These are phyloP conservation scores for Lytechinus pictus DNA, from an alignment of 35 echinoderm and acorn worm genomes.

Conservation along the genomic window DNA sequence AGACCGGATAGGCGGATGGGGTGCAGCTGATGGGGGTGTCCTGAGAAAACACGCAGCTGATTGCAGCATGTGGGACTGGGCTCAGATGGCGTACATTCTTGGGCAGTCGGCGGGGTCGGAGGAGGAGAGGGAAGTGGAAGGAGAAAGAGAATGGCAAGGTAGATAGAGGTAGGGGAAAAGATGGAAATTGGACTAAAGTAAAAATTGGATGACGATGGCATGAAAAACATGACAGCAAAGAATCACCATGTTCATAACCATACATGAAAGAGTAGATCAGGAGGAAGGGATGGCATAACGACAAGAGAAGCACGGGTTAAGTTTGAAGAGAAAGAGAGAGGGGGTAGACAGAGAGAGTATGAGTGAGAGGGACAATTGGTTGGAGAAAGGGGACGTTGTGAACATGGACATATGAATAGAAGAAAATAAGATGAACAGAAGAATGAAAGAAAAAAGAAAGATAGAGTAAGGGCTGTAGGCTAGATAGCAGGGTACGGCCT, in stretches of 20 bases:
- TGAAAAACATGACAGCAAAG: too few relatives aligned
- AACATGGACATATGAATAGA: not conserved
- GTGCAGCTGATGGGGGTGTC: not conserved
- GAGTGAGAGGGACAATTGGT: too few relatives aligned
- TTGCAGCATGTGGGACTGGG: not conserved
- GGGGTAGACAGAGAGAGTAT: not conserved
- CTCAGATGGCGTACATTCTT: not conserved
- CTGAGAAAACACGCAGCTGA: not conserved
- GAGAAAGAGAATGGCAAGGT: not conserved
- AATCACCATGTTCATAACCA: too few relatives aligned
- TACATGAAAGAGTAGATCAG: not conserved
- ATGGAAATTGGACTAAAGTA: not conserved
- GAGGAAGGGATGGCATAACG: not conserved
- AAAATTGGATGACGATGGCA: too few relatives aligned
- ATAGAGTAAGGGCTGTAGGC: too few relatives aligned
- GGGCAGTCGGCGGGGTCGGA: not conserved
- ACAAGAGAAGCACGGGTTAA: not conserved
- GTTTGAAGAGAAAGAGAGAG: not conserved
- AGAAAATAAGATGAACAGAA: not conserved
- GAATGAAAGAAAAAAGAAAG: not conserved
- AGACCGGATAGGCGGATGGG: not conserved
- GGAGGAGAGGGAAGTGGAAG: not conserved
- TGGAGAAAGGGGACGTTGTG: not conserved
- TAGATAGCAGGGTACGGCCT: too few relatives aligned
- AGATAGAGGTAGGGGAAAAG: not conserved